A percentile compares a stretch with the other conserved stretches of the same genome.
These are phyloP conservation scores for Yasuhikotakia modesta DNA, from an alignment of 2,797 vertebrate genomes.

Conservation along the genomic window DNA sequence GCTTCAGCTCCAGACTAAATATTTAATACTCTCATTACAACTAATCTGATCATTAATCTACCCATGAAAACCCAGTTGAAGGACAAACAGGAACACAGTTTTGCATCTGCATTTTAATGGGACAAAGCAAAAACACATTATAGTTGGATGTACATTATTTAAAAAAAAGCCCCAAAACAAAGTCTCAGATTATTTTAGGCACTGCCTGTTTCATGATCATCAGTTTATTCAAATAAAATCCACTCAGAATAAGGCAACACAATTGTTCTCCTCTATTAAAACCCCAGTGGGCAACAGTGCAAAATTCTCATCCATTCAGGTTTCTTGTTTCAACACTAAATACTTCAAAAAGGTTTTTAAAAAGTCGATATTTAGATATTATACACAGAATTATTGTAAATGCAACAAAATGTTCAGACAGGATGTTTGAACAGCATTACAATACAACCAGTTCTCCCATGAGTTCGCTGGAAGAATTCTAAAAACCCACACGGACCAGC, in stretches of 20 bases:
- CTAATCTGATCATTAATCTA: neutral
- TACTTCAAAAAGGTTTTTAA: conserved; percentile 50
- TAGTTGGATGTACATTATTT: conserved; percentile 70
- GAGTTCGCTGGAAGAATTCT: conserved; percentile 63
- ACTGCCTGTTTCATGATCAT: conserved; percentile 67
- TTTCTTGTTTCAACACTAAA: conserved; percentile 44
- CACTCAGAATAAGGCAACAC: conserved; percentile 75
- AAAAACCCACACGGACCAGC: conserved; percentile 60
- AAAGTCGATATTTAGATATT: conserved; percentile 60
- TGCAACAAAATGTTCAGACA: conserved; percentile 58
- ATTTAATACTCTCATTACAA: neutral
- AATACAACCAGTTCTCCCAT: conserved; percentile 57
- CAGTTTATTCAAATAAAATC: conserved; percentile 72
- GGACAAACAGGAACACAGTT: conserved; percentile 47
- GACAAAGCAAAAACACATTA: conserved; percentile 76
- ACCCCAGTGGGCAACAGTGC: conserved; percentile 69
- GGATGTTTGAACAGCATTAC: conserved; percentile 65
- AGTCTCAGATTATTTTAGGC: conserved; percentile 74
- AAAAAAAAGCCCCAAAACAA: conserved; percentile 59
- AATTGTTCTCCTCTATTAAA: conserved; percentile 65
- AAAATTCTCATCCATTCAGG: conserved; percentile 64
- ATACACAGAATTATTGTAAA: conserved; percentile 70
- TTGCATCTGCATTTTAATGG: conserved; percentile 78
- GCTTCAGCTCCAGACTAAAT: too few species aligned
- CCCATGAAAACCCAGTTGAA: neutral